Percentiles rank a stretch among this genome's conserved stretches.
phyloP scores from a whole-genome alignment of 2,113 vertebrate species.

The Mus pahari region DNA sequence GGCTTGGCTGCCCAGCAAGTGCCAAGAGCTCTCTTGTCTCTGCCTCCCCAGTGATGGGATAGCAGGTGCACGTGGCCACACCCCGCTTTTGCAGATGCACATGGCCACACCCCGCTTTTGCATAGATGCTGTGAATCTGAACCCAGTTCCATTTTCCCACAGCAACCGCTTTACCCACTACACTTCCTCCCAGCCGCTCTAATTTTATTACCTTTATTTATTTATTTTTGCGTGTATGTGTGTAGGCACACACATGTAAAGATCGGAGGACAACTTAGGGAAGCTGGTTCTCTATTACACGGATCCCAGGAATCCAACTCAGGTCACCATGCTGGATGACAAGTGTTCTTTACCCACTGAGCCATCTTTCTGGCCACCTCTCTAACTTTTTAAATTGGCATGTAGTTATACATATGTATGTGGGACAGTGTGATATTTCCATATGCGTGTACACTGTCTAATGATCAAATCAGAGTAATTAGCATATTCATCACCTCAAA shows the following conservation, averaged over 20 bases:
- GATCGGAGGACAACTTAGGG: neutral
- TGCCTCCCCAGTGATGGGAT: too few relatives aligned
- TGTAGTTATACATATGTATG: neutral
- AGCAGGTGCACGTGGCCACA: too few relatives aligned
- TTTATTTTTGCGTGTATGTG: neutral
- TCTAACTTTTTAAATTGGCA: neutral
- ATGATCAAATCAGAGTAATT: conserved; percentile 1
- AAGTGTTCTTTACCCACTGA: neutral
- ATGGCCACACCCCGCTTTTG: too few relatives aligned
- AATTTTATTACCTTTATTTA: neutral
- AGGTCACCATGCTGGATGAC: neutral
- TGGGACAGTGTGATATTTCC: neutral
- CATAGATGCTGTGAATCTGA: too few relatives aligned
- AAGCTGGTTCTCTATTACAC: neutral
- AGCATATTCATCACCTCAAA: conserved; percentile 12
- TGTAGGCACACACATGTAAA: neutral
- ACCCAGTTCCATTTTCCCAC: too few relatives aligned
- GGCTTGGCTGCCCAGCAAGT: too few relatives aligned
- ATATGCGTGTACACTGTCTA: neutral
- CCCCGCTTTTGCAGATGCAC: too few relatives aligned
- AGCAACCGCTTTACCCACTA: too few relatives aligned
- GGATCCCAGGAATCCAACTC: neutral
- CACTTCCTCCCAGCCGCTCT: too few relatives aligned
- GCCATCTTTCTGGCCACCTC: neutral
- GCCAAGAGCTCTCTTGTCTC: too few relatives aligned